These are phyloP conservation scores for Choristoneura fumiferana DNA, from an alignment of 1,140 invertebrate species.

Conservation along the genomic window DNA sequence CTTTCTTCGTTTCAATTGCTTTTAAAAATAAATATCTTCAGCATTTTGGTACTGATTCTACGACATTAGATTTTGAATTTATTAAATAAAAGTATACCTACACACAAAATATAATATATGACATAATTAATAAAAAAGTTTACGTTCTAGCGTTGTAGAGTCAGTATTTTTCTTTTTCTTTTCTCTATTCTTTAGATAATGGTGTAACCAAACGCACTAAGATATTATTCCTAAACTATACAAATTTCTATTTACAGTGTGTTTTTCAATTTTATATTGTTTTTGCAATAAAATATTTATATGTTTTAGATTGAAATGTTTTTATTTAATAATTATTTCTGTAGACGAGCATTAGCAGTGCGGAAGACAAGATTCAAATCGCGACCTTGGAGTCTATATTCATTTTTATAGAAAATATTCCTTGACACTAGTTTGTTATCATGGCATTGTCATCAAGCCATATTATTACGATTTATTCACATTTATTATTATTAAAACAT, in stretches of 20 bases:
- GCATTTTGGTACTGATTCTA: slow-evolving; percentile 9
- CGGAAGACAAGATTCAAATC: background rate
- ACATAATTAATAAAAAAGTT: background rate
- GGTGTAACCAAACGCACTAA: background rate
- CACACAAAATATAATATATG: too few species aligned
- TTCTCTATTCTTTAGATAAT: background rate
- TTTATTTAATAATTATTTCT: background rate
- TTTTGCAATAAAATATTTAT: background rate
- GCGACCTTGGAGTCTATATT: slow-evolving; percentile 12
- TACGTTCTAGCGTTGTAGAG: background rate
- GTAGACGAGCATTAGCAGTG: slow-evolving; percentile 1
- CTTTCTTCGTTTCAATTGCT: background rate
- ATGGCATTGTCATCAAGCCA: background rate
- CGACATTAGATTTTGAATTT: background rate
- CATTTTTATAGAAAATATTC: slow-evolving; percentile 15
- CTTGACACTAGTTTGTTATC: background rate
- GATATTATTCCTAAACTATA: background rate
- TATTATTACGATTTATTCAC: too few species aligned
- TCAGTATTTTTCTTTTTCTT: background rate
- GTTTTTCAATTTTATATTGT: slow-evolving; percentile 13
- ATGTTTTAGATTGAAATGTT: background rate
- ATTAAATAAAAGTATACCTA: background rate
- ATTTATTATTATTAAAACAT: background rate
- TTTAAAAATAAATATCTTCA: background rate
- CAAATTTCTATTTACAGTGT: background rate